phyloP scores from a whole-genome alignment of 2,113 vertebrate genomes.

The Cottus gobio region DNA sequence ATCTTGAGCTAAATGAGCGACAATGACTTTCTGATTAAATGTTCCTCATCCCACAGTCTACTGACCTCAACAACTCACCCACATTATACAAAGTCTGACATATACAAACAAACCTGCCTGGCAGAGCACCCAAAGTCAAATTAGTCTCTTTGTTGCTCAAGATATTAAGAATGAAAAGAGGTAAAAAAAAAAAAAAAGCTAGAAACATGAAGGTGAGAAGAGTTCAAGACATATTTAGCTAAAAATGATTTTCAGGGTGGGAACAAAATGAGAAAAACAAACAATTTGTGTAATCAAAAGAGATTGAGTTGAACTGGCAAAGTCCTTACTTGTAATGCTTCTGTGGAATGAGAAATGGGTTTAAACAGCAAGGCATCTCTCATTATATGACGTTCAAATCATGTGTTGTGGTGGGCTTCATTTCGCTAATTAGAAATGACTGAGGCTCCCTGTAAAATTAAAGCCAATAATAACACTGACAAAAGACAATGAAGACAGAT shows the following conservation, averaged over 20 bases:
- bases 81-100: neutral
- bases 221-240: conserved; percentile 10
- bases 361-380: neutral
- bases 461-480: neutral
- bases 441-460: neutral
- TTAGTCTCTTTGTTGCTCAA: conserved; percentile 1
- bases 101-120: conserved; percentile 20
- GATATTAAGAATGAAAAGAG: neutral
- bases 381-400: neutral
- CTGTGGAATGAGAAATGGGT: too few species aligned
- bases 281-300: conserved; percentile 6
- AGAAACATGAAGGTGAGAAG: conserved; percentile 8
- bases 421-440: neutral
- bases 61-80: conserved; percentile 17
- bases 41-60: conserved; percentile 10
- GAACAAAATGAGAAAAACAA: conserved; percentile 11
- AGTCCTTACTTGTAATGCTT: too few species aligned
- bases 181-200: neutral
- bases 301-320: too few species aligned
- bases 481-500: neutral
- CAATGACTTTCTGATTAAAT: conserved; percentile 58
- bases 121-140: neutral
- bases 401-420: neutral
- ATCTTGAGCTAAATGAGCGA: conserved; percentile 53
- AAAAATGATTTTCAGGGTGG: neutral